Evolutionary conservation across 1,140 invertebrate genomes (phyloP).

Genomic region (Listronotus bonariensis): DNA sequence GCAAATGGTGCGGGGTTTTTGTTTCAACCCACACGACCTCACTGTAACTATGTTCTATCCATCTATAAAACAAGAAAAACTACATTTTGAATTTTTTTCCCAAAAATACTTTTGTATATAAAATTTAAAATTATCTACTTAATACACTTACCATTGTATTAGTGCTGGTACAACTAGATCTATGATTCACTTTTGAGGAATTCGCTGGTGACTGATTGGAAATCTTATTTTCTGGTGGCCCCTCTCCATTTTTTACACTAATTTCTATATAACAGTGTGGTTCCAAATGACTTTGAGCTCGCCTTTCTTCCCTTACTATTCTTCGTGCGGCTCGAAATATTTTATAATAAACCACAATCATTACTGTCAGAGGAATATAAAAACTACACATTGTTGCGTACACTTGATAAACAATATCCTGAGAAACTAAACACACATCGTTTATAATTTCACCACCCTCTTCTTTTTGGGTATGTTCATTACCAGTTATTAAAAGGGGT

Average conservation of each 20-base stretch:
- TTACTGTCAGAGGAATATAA: conserved; percentile 86
- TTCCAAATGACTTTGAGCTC: conserved; percentile 82
- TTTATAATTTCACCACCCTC: conserved; percentile 55
- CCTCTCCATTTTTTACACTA: conserved; percentile 71
- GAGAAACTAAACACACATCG: conserved; percentile 78
- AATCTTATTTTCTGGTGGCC: conserved; percentile 65
- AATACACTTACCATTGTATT: conserved; percentile 64
- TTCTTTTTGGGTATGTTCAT: conserved; percentile 69
- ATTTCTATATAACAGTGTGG: conserved; percentile 75
- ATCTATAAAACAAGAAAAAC: too few relatives aligned
- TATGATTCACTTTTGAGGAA: conserved; percentile 56
- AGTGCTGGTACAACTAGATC: conserved; percentile 63
- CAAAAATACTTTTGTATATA: too few relatives aligned
- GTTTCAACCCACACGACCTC: too few relatives aligned
- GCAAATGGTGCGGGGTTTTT: too few relatives aligned
- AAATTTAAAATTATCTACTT: too few relatives aligned
- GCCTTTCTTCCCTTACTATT: conserved; percentile 82
- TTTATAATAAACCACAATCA: conserved; percentile 91
- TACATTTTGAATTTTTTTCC: too few relatives aligned
- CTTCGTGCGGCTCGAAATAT: conserved; percentile 84
- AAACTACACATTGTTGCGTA: conserved; percentile 90
- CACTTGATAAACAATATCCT: conserved; percentile 86
- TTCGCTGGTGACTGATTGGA: conserved; percentile 57
- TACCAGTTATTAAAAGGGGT: conserved; percentile 85
- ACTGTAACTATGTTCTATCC: too few relatives aligned